Evolutionary conservation across 1,140 invertebrate species (phyloP).

Genomic region (Eurosta solidaginis): DNA sequence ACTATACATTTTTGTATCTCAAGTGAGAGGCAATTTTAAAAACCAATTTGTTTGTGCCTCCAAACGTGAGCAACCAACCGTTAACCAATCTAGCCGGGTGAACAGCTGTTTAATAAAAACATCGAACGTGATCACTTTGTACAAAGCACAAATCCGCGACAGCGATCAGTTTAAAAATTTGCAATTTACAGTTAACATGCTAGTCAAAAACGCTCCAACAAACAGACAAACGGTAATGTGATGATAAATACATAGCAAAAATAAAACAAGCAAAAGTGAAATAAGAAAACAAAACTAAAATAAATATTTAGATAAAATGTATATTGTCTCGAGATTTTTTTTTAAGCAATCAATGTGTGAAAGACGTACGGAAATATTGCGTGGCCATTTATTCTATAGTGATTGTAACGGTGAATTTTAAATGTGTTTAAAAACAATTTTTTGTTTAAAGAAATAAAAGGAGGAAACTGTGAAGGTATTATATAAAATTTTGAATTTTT

Average conservation of each 20-base stretch:
- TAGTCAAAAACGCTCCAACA: neutral
- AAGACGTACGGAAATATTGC: too few relatives aligned
- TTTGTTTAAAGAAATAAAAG: too few relatives aligned
- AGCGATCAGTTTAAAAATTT: slow-evolving; percentile 33
- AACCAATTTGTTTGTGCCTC: neutral
- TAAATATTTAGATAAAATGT: neutral
- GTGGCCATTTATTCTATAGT: too few relatives aligned
- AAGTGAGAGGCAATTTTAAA: neutral
- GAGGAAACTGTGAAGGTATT: too few relatives aligned
- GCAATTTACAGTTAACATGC: slow-evolving; percentile 35
- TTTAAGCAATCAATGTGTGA: too few relatives aligned
- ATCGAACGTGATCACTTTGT: neutral
- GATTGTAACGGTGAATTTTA: too few relatives aligned
- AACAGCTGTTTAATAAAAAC: neutral
- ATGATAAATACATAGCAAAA: neutral
- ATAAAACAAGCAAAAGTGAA: neutral
- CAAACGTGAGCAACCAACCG: neutral
- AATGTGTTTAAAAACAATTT: too few relatives aligned
- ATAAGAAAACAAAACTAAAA: neutral
- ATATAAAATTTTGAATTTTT: too few relatives aligned
- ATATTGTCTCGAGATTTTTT: too few relatives aligned
- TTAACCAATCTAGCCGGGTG: neutral
- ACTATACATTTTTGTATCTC: neutral
- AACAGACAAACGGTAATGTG: neutral
- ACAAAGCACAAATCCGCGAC: neutral